Base-by-base conservation (phyloP, 2,888 invertebrate species). In the Hetaerina titia region DNA sequence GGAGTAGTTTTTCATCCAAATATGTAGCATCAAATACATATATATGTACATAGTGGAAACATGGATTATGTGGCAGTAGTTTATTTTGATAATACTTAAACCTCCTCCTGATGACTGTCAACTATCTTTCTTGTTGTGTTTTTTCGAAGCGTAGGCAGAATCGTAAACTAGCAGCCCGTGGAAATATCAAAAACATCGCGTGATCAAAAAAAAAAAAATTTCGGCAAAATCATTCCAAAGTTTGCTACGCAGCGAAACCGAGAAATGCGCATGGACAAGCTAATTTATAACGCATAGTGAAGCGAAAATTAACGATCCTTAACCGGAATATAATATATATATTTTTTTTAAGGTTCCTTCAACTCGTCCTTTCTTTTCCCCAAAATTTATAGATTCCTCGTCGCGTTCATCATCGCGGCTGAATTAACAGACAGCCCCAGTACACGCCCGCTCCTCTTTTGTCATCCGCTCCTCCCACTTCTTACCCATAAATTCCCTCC, bases 361-460 rank as follows among this genome's bases (percentile, higher is more conserved):
- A 13, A 81, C 81, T 81, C 31, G 81, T 31, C 25, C 81, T 81
- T 81, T 81, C 81, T 81, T 81, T 81, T 81, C 81, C 81, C 25
- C 25, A 31, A 81, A 81, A 81, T 81, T 25, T 31, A 81, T 81
- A 81, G 81, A 81, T 81, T 81, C 81, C 25, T 15, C 81, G 81
- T 81, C 81, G 81, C 81, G 81, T 81, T 81, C 81, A 81, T 81
- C 81, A 81, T 81, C 81, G 81, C 81, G 22, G 81, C 81, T 22
- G 81, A 81, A 81, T 81, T 81, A 81, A 81, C 81, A 81, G 81
- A 81, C 81, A 81, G 81, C 25, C 13, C n/a, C 31, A 31, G 31
- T 25, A 31, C 81, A 25, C 25, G 81, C 81, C 81, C 9, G 31
- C 15, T 81, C 11, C 31, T n/a, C 81, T 13, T 31, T 81, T 81